A percentile compares a stretch with the other conserved stretches of the same genome.
phyloP scores from a whole-genome alignment of 2,888 invertebrate genomes.

The Parascotia fuliginaria region DNA sequence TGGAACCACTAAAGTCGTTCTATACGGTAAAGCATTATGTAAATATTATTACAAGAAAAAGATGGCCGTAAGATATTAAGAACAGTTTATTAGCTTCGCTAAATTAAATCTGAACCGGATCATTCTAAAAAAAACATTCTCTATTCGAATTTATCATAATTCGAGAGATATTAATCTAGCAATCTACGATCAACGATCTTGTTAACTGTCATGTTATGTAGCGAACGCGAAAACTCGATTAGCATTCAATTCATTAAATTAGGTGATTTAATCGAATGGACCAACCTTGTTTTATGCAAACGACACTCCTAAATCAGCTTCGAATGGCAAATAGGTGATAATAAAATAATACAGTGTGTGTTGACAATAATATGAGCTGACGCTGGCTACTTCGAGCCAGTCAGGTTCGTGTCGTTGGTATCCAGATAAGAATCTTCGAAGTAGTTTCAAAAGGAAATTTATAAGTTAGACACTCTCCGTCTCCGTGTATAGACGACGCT shows the following conservation, averaged over 20 bases:
- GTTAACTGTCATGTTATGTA: constrained; percentile 61
- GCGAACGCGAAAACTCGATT: constrained; percentile 65
- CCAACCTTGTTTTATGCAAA: constrained; percentile 73
- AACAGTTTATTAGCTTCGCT: constrained; percentile 16
- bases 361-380: constrained; percentile 63
- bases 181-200: constrained; percentile 60
- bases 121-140: constrained; percentile 49
- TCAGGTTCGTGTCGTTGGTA: constrained; percentile 57
- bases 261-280: constrained; percentile 64
- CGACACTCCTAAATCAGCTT: constrained; percentile 66
- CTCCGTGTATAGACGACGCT: too few species aligned
- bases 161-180: constrained; percentile 60
- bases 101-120: constrained; percentile 46
- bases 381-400: constrained; percentile 46
- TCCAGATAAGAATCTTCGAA: constrained; percentile 73
- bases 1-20: constrained; percentile 36
- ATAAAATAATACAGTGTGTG: constrained; percentile 58
- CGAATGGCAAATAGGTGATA: constrained; percentile 67
- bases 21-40: constrained; percentile 28
- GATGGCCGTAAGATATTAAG: constrained; percentile 16
- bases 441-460: constrained; percentile 74
- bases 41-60: constrained; percentile 31
- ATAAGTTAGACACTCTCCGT: too few species aligned
- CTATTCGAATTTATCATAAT: constrained; percentile 54
- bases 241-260: constrained; percentile 68